Evolutionary conservation across 2,888 invertebrate genomes (phyloP), one percentile per base, ranked within the genome.

Genomic region (Drosophila hamatofila): DNA sequence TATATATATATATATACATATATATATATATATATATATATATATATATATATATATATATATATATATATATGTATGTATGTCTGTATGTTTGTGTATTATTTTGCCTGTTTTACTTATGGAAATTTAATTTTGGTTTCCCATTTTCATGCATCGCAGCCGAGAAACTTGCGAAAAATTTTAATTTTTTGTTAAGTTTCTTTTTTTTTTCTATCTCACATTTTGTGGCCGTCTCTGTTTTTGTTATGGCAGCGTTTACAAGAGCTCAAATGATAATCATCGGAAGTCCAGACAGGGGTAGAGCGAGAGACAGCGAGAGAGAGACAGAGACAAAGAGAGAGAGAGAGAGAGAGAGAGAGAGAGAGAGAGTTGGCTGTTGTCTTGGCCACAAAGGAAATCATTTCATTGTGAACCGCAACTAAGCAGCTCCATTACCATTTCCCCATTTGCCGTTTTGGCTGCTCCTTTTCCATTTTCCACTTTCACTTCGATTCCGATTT

Each of bases 211-310:
- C 11, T 27, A n/a, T 30, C n/a, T 18, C 4, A 54, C 16, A 27
- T 62, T 65, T 66, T 16, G 41, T 48, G 25, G 27, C 21, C 56
- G 23, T 44, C n/a, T 16, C 9, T 57, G 11, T 55, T 44, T 44
- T 44, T 66, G 57, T 73, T 80, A 86, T 79, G 74, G 71, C 77
- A 77, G 73, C 81, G 68, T 75, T 73, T 79, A 73, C 72, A 16
- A 37, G 72, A 75, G 65, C 73, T 49, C 68, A 57, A 80, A 74
- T 71, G 81, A 83, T 81, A 83, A 81, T 83, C 86, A 83, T 39
- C 59, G 52, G 58, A n/a, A 21, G n/a, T 51, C 35, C 42, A 44
- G 55, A 64, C 51, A 35, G 46, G 0, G 27, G 18, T 9, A 8
- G 21, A 4, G 30, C 9, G 11, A 30, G 30, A 30, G 30, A 30